phyloP scores from a whole-genome alignment of 2,888 invertebrate genomes.

The Prosapia bicincta region DNA sequence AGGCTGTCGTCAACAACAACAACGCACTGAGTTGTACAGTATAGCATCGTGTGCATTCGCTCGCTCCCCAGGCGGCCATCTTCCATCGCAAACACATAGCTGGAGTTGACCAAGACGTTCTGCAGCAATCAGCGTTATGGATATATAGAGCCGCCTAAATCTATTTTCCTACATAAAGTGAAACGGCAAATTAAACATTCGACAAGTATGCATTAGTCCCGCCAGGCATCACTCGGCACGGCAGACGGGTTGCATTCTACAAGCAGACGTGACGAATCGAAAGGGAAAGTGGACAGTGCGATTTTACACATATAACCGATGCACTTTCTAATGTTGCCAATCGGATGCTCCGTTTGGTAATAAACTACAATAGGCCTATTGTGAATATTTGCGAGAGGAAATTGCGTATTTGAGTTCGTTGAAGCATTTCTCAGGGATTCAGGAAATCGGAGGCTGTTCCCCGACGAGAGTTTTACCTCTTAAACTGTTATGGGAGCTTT shows the following conservation, averaged over 20 bases:
- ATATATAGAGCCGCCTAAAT: not conserved
- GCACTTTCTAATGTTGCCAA: not conserved
- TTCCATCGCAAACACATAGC: no score
- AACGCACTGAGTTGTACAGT: no score
- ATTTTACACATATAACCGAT: not conserved
- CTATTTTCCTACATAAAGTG: not conserved
- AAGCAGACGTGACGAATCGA: not conserved
- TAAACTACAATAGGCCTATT: not conserved
- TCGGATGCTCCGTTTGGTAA: not conserved
- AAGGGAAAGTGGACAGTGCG: not conserved
- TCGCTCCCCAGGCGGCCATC: no score
- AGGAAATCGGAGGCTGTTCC: no score
- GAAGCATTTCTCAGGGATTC: no score
- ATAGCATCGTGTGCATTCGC: no score
- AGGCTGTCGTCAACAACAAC: no score
- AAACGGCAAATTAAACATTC: not conserved
- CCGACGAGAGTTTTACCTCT: no score
- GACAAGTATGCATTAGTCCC: not conserved
- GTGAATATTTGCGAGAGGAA: not conserved
- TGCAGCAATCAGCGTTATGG: no score
- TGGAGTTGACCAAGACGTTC: no score
- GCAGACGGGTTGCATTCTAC: not conserved
- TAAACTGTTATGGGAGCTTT: no score
- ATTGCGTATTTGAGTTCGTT: not conserved
- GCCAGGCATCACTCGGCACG: not conserved